Conservation (phyloP, 92 coral and sea anemone species). For the Pocillopora grandis region DNA sequence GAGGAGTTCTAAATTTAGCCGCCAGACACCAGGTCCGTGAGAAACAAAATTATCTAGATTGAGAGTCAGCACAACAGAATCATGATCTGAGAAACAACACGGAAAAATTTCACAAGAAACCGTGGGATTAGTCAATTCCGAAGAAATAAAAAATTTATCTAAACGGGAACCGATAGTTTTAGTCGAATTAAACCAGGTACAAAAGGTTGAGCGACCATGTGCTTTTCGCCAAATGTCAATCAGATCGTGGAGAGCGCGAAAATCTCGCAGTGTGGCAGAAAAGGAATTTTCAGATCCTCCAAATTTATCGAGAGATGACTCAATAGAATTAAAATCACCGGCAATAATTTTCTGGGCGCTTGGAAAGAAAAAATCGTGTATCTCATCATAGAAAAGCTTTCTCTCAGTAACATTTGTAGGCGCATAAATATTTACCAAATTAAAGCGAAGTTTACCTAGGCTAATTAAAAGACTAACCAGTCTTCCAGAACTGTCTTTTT, state of each 20-base stretch:
- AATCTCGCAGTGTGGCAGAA: not conserved
- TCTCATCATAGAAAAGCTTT: slow-evolving; percentile 10
- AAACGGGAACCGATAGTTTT: not conserved
- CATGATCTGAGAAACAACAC: slow-evolving; percentile 38
- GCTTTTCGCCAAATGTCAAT: slow-evolving; percentile 28
- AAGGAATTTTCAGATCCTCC: slow-evolving; percentile 20
- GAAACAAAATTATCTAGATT: not conserved
- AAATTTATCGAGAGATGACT: slow-evolving; percentile 13
- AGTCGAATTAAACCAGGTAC: slow-evolving; percentile 30
- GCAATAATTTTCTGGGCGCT: not conserved
- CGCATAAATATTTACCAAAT: slow-evolving; percentile 35
- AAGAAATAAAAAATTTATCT: slow-evolving; percentile 25
- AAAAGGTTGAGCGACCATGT: not conserved
- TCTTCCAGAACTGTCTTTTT: slow-evolving; percentile 25
- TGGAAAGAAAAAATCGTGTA: slow-evolving; percentile 23
- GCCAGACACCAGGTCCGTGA: slow-evolving; percentile 38
- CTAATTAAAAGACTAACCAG: not conserved
- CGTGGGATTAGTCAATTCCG: not conserved
- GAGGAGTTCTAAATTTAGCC: slow-evolving; percentile 17
- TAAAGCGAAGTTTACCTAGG: not conserved
- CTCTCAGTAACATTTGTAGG: slow-evolving; percentile 38
- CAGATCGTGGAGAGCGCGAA: not conserved
- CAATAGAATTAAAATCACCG: slow-evolving; percentile 54
- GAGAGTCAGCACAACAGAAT: not conserved
- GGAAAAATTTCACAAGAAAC: slow-evolving; percentile 8